A percentile compares a stretch with the other conserved stretches of the same genome.
phyloP scores from a whole-genome alignment of 1,140 invertebrate genomes.

The Thereuonema tuberculata region DNA sequence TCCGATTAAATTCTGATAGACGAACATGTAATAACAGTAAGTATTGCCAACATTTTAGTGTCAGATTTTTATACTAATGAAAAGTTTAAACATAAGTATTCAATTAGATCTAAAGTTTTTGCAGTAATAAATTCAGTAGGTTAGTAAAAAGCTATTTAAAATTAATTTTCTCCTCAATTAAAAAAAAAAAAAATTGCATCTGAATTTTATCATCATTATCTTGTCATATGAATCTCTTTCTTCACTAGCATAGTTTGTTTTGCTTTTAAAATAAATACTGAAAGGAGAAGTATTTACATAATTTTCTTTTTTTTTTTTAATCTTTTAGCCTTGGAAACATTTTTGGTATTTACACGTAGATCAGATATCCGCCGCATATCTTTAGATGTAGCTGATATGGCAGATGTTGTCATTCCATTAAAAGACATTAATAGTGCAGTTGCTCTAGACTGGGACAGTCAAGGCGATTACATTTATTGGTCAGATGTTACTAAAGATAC shows the following conservation, averaged over 20 bases:
- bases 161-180: no score
- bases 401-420: conserved; percentile 55
- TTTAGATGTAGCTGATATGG: conserved; percentile 34
- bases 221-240: conserved; percentile 16
- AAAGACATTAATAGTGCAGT: conserved; percentile 66
- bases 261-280: background rate
- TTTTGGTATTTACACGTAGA: conserved; percentile 63
- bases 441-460: conserved; percentile 66
- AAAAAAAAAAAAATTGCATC: no score
- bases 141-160: no score
- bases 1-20: conserved; percentile 52
- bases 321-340: conserved; percentile 44
- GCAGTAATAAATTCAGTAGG: no score
- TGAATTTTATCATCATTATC: no score
- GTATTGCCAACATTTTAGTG: background rate
- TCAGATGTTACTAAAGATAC: conserved; percentile 68
- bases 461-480: conserved; percentile 69
- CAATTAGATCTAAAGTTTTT: no score
- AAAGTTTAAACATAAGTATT: no score
- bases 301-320: background rate
- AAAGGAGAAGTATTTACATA: background rate
- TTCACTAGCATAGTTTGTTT: no score
- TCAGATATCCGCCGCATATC: conserved; percentile 52
- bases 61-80: no score
- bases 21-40: conserved; percentile 27